These are phyloP conservation scores for Amiota minor DNA, from an alignment of 2,888 invertebrate genomes.

Conservation along the genomic window DNA sequence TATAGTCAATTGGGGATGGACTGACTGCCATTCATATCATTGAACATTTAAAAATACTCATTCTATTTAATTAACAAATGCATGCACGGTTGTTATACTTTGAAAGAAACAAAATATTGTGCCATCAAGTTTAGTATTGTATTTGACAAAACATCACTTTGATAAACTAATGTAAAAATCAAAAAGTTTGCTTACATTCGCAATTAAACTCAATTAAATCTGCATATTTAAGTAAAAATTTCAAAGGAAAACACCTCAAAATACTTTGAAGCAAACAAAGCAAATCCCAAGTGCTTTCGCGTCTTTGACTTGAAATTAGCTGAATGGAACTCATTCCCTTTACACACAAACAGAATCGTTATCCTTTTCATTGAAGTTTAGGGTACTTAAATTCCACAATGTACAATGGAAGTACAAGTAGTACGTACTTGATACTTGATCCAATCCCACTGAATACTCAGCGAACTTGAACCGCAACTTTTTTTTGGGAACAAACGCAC, in stretches of 20 bases:
- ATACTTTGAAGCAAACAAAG: conserved; percentile 25
- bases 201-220: conserved; percentile 66
- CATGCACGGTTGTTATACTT: no score
- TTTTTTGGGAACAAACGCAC: conserved; percentile 54
- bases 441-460: conserved; percentile 41
- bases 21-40: no score
- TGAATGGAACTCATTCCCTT: no score
- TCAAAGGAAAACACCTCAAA: conserved; percentile 38
- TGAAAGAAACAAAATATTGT: no score
- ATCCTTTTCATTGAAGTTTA: neutral
- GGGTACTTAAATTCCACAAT: neutral
- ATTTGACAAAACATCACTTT: no score
- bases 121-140: no score
- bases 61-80: no score
- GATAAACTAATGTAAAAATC: conserved; percentile 37
- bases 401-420: neutral
- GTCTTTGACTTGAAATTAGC: conserved; percentile 32
- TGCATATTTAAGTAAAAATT: conserved; percentile 63
- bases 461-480: conserved; percentile 68
- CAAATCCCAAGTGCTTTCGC: conserved; percentile 59
- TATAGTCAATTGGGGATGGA: no score
- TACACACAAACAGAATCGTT: neutral
- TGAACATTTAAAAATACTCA: no score
- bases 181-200: conserved; percentile 50
- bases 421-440: no score